A percentile compares a stretch with the other conserved stretches of the same genome.
Evolutionary conservation across 2,113 vertebrate genomes (phyloP).

Genomic region (Thermophis baileyi): DNA sequence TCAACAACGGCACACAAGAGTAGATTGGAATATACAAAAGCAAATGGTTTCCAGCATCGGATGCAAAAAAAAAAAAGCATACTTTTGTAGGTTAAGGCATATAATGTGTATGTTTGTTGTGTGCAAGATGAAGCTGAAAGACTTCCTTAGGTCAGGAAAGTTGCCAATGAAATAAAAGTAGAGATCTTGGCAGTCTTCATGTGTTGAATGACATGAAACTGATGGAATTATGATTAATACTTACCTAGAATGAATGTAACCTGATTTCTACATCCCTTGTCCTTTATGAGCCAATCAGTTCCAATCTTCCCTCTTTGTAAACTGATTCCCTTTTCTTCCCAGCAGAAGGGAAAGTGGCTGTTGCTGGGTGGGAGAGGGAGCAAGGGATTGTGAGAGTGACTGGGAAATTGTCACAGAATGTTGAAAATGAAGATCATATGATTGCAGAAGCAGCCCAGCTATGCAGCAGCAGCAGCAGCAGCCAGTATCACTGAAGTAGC

Average conservation of each 20-base stretch:
- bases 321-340: not conserved
- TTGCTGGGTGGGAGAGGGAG: too few species aligned
- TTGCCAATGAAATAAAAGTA: not conserved
- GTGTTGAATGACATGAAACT: not conserved
- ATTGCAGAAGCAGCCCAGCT: not conserved
- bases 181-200: not conserved
- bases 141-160: not conserved
- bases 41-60: not conserved
- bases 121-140: not conserved
- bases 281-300: not conserved
- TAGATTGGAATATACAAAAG: not conserved
- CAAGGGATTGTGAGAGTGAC: too few species aligned
- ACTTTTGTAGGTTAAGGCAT: not conserved
- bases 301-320: not conserved
- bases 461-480: not conserved
- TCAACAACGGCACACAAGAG: not conserved
- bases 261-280: not conserved
- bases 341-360: too few species aligned
- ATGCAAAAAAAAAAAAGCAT: not conserved
- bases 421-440: too few species aligned
- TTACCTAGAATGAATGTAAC: not conserved
- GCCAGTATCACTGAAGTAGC: not conserved
- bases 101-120: not conserved
- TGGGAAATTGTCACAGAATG: too few species aligned
- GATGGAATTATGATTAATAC: not conserved